phyloP scores from a whole-genome alignment of 2,113 vertebrate species.

The Stercorarius parasiticus region DNA sequence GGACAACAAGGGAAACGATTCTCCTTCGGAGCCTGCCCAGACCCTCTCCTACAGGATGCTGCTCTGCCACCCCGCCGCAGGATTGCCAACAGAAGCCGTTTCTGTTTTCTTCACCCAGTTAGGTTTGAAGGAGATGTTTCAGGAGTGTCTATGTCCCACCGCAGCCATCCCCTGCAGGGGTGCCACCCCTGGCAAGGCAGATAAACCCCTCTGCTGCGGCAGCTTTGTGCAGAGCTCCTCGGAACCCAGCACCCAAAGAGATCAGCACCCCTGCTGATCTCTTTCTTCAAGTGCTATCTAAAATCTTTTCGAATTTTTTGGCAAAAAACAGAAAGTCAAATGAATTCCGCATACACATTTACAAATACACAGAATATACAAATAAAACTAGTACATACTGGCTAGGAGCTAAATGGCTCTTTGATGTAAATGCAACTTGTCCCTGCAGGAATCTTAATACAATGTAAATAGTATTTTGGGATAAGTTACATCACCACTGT shows the following conservation, averaged over 20 bases:
- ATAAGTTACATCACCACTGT: background rate
- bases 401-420: background rate
- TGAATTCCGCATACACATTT: background rate
- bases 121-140: background rate
- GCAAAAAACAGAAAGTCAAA: background rate
- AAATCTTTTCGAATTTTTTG: background rate
- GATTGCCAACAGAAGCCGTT: rapidly evolving
- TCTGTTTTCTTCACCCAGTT: background rate
- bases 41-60: background rate
- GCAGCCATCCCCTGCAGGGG: background rate
- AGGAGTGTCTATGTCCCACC: background rate
- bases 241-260: background rate
- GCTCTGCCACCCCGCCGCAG: rapidly evolving
- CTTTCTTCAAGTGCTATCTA: background rate
- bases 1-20: background rate
- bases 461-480: background rate
- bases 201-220: rapidly evolving
- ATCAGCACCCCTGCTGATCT: rapidly evolving
- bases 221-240: background rate
- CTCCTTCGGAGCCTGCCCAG: background rate
- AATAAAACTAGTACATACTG: background rate
- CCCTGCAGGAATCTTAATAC: background rate
- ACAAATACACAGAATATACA: background rate
- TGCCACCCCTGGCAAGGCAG: background rate
- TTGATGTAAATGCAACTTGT: background rate